These are phyloP conservation scores for Pseudanteris insignis DNA, from an alignment of 2,888 invertebrate genomes.

Conservation along the genomic window DNA sequence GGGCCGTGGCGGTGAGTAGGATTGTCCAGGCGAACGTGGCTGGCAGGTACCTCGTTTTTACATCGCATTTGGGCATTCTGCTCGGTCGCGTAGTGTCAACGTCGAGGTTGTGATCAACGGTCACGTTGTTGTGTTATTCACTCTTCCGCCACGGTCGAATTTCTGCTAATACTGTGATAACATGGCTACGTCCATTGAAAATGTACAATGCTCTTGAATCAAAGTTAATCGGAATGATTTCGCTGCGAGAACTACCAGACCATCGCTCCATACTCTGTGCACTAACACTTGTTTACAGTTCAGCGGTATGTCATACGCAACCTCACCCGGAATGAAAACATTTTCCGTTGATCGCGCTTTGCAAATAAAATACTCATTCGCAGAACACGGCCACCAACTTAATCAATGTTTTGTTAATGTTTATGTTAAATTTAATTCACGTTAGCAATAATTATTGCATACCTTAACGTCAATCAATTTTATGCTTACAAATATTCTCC, in stretches of 20 bases:
- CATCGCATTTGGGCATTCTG: constrained; percentile 95
- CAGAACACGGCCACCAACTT: too few species aligned
- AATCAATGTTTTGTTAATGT: too few species aligned
- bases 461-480: too few species aligned
- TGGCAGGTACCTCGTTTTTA: constrained; percentile 96
- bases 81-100: constrained; percentile 44
- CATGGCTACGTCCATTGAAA: constrained; percentile 66
- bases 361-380: too few species aligned
- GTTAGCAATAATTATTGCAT: too few species aligned
- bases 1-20: constrained; percentile 89
- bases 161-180: constrained; percentile 62
- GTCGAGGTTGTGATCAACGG: constrained; percentile 23
- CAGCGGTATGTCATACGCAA: constrained; percentile 17
- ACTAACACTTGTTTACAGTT: too few species aligned
- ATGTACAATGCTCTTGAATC: constrained; percentile 49
- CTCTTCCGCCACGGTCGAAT: constrained; percentile 47
- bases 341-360: neutral
- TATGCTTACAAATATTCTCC: too few species aligned
- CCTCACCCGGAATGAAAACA: constrained; percentile 20
- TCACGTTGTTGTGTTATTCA: constrained; percentile 29
- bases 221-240: constrained; percentile 6
- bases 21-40: constrained; percentile 98
- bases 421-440: too few species aligned
- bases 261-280: constrained; percentile 21
- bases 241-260: constrained; percentile 5